Base-by-base conservation (phyloP, 2,888 invertebrate species). In the Athripsodes cinereus region DNA sequence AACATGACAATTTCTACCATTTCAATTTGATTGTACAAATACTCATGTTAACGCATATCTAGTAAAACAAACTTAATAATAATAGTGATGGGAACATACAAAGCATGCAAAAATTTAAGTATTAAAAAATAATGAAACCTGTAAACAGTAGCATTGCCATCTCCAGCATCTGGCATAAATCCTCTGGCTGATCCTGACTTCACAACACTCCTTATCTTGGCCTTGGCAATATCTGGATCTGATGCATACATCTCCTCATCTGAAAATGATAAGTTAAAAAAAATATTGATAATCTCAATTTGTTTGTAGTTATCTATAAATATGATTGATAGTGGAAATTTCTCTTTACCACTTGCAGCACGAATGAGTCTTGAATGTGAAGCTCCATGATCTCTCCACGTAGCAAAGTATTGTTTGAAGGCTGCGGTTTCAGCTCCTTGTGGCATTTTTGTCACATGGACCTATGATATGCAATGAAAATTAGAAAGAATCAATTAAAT, bases 371-470 rank as follows among this genome's bases (percentile, higher is more conserved):
- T 79, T 0, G 77, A 73, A 65, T 84, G 84, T 0, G 79, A 69
- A 77, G 86, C 86, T 64, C 84, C 85, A 8, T 68, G 68, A 64
- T 86, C 87, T 47, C 84, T 80, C 93, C 93, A 93, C 0, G 85
- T 83, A 2, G 81, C 72, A 74, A 94, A 95, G 76, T 92, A 94
- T 68, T 95, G 93, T 65, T 91, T 92, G 75, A 96, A 96, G 6
- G 87, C 82, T 0, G 90, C 86, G 0, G 94, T 87, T 71, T 96
- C 96, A 0, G 87, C 90, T 19, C 85, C 85, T 69, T 95, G 91
- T 0, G 91, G 86, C 13, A 95, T 82, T 65, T 87, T 81, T 60
- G 83, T 80, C 0, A 87, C 79, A 66, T 84, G 81, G 1, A 87
- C 82, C 76, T 84, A 19, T 11, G n/a, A n/a, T n/a, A n/a, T n/a